Evolutionary conservation across 2,113 vertebrate genomes (phyloP).

Genomic region (Brachyhypopomus gauderio): DNA sequence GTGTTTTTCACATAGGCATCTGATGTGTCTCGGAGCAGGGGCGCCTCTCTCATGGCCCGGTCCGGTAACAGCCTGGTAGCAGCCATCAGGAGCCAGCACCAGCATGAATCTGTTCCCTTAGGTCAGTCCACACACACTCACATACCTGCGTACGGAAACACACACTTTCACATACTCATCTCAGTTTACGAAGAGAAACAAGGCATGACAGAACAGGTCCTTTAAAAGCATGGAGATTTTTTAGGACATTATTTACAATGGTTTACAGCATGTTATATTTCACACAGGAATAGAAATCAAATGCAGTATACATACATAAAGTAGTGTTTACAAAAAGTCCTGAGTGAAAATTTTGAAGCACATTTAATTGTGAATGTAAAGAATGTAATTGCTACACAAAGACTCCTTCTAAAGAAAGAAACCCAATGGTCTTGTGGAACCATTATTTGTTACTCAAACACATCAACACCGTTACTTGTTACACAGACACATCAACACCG

Average conservation of each 20-base stretch:
- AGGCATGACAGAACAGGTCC: too few relatives aligned
- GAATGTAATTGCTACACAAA: neutral
- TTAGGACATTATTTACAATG: too few relatives aligned
- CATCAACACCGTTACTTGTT: neutral
- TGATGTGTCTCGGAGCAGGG: slow-evolving; percentile 91
- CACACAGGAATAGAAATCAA: too few relatives aligned
- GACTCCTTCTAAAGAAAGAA: neutral
- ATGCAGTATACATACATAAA: too few relatives aligned
- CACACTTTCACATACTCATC: too few relatives aligned
- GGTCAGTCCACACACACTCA: slow-evolving; percentile 61
- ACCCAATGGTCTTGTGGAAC: neutral
- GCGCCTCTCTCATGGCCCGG: slow-evolving; percentile 82
- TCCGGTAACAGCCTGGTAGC: slow-evolving; percentile 89
- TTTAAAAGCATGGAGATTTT: too few relatives aligned
- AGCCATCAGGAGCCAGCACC: slow-evolving; percentile 88
- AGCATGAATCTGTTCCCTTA: slow-evolving; percentile 81
- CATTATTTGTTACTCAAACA: too few relatives aligned
- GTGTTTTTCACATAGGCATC: slow-evolving; percentile 79
- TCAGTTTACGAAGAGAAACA: too few relatives aligned
- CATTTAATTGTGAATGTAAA: neutral
- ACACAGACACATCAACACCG: too few relatives aligned
- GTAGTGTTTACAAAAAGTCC: too few relatives aligned
- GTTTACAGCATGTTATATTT: too few relatives aligned
- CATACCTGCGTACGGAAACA: neutral
- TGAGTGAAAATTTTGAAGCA: neutral